phyloP scores from a whole-genome alignment of 2,113 vertebrate species.

The Elachura formosa region DNA sequence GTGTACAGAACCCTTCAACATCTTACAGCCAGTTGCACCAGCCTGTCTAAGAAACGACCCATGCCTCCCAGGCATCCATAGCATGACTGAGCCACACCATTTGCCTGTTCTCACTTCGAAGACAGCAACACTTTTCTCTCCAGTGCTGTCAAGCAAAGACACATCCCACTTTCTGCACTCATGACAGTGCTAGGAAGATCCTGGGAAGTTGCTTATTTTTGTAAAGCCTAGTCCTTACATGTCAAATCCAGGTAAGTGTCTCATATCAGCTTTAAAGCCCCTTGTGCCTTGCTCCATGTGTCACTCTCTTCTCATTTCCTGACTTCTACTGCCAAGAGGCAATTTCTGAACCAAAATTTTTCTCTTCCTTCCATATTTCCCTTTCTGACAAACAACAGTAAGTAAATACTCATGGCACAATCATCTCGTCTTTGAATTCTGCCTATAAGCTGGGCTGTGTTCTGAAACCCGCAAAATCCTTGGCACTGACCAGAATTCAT shows the following conservation, averaged over 20 bases:
- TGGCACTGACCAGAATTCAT: background rate
- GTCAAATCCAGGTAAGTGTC: background rate
- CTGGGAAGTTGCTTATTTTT: background rate
- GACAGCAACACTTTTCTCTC: background rate
- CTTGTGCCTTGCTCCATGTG: background rate
- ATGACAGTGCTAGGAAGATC: background rate
- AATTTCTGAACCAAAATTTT: background rate
- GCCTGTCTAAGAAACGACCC: background rate
- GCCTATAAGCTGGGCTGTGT: background rate
- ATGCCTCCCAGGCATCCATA: fast-evolving
- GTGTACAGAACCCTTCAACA: background rate
- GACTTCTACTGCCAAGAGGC: background rate
- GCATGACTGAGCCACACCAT: fast-evolving
- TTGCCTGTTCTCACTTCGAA: background rate
- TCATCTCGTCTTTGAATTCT: background rate
- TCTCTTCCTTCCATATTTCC: background rate
- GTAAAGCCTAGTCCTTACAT: background rate
- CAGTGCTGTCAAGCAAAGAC: background rate
- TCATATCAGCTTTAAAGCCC: background rate
- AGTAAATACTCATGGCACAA: background rate
- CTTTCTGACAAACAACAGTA: background rate
- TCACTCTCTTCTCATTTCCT: background rate
- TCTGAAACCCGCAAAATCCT: background rate
- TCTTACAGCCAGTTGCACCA: background rate
- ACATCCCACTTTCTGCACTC: fast-evolving